Percentiles rank a stretch among this genome's conserved stretches.
These are phyloP conservation scores for Pangasius djambal DNA, from an alignment of 2,797 vertebrate genomes.

Conservation along the genomic window DNA sequence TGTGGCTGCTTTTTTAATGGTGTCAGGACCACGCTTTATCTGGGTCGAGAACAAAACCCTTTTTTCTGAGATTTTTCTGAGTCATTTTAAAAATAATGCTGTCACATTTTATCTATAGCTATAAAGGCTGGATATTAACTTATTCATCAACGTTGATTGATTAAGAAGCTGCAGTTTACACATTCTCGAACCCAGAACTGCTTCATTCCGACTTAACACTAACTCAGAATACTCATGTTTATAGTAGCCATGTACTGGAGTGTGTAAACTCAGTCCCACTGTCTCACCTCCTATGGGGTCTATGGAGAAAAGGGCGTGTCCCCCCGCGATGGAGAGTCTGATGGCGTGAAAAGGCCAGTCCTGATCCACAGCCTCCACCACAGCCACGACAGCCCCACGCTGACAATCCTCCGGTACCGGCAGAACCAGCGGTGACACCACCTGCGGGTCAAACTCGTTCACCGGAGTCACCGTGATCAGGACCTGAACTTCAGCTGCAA, in stretches of 20 bases:
- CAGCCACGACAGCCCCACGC: slow-evolving; percentile 20
- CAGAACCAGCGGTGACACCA: not conserved
- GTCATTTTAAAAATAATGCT: too few species aligned
- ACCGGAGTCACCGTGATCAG: slow-evolving; percentile 40
- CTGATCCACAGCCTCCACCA: slow-evolving; percentile 19
- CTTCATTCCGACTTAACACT: not conserved
- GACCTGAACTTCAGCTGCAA: slow-evolving; percentile 47
- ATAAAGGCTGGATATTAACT: too few species aligned
- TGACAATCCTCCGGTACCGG: slow-evolving; percentile 26
- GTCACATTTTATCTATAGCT: too few species aligned
- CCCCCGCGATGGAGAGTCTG: slow-evolving; percentile 37
- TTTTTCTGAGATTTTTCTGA: too few species aligned
- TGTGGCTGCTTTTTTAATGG: too few species aligned
- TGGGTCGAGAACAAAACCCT: too few species aligned
- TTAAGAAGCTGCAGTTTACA: not conserved
- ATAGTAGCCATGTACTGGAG: not conserved
- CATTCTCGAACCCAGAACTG: not conserved
- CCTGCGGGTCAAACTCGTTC: not conserved
- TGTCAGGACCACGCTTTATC: too few species aligned
- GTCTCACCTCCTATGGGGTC: slow-evolving; percentile 38
- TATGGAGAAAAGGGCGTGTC: slow-evolving; percentile 27
- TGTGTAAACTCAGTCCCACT: not conserved
- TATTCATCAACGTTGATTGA: not conserved
- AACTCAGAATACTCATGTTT: not conserved
- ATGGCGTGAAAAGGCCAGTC: slow-evolving; percentile 49